These are phyloP conservation scores for Agonopterix subpropinquella DNA, from an alignment of 2,888 invertebrate species.

Conservation along the genomic window DNA sequence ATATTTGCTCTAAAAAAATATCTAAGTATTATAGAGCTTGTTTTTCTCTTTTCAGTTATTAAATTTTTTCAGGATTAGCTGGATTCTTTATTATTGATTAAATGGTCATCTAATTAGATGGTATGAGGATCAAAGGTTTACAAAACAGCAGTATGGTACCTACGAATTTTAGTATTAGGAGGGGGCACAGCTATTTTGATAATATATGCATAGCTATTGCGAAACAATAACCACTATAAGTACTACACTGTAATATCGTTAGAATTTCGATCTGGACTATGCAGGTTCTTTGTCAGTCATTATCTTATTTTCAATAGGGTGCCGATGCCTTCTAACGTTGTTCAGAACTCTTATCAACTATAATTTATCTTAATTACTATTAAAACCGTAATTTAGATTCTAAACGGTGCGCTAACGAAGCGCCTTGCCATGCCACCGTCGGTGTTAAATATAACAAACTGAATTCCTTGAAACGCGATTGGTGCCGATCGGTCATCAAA, in stretches of 20 bases:
- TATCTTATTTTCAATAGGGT: conserved; percentile 2
- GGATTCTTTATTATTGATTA: no score
- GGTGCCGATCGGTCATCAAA: conserved; percentile 58
- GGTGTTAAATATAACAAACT: conserved; percentile 61
- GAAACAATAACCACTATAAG: no score
- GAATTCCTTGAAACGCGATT: conserved; percentile 46
- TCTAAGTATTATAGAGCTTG: neutral
- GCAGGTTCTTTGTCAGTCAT: conserved; percentile 1
- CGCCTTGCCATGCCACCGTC: conserved; percentile 61
- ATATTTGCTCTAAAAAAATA: neutral
- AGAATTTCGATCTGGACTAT: no score
- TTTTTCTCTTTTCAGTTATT: neutral
- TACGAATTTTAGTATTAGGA: no score
- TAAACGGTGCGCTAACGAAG: conserved; percentile 47
- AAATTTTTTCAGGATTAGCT: neutral
- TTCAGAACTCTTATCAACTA: conserved; percentile 51
- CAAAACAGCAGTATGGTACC: no score
- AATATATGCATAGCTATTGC: no score
- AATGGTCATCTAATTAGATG: no score
- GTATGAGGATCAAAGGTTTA: no score
- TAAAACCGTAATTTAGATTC: conserved; percentile 66
- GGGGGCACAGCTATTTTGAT: no score
- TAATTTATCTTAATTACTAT: conserved; percentile 70
- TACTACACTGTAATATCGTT: no score
- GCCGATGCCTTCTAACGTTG: conserved; percentile 41